Conservation (phyloP, 2,797 vertebrate species). For the Euphonia xanthogaster region DNA sequence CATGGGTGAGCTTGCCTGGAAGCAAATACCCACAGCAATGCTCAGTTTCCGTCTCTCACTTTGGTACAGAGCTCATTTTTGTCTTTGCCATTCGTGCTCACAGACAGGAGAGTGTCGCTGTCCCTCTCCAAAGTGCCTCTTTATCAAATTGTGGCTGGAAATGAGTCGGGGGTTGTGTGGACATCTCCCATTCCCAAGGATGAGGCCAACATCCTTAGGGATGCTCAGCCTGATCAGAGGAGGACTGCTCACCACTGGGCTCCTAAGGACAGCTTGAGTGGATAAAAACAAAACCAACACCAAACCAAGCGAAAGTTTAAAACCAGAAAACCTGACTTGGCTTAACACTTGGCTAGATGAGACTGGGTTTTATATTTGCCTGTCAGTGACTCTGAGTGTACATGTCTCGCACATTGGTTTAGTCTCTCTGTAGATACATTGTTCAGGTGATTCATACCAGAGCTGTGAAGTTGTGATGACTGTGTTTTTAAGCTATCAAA, state of each 20-base stretch:
- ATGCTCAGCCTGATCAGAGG: neutral
- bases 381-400: neutral
- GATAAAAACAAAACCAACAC: neutral
- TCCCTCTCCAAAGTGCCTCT: neutral
- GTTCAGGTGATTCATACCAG: neutral
- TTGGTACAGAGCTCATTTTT: neutral
- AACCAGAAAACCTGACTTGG: neutral
- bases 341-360: neutral
- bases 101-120: neutral
- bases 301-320: neutral
- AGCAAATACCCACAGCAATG: too few relatives aligned
- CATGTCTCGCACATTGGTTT: neutral
- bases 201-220: fast-evolving
- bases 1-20: neutral
- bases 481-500: neutral
- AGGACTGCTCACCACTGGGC: fast-evolving
- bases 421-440: neutral
- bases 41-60: neutral
- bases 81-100: fast-evolving
- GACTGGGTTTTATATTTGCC: neutral
- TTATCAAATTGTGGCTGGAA: neutral
- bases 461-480: neutral
- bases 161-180: neutral
- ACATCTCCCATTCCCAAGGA: neutral
- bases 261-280: too few relatives aligned